Evolutionary conservation across 1,140 invertebrate species (phyloP).

Genomic region (Andricus grossulariae): DNA sequence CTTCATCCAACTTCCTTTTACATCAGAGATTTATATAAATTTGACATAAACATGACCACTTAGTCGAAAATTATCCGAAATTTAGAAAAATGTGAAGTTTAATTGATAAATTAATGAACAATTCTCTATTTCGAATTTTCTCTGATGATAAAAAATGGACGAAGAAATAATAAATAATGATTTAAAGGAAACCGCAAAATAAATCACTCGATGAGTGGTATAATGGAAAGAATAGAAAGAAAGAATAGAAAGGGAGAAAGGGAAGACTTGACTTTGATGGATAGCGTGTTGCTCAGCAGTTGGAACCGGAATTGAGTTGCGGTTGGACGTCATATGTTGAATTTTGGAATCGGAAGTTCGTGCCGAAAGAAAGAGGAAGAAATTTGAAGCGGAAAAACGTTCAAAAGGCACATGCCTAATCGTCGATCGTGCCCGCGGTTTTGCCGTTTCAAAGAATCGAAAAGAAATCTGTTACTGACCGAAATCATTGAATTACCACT

Average conservation of each 20-base stretch:
- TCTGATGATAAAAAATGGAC: not conserved
- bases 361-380: slow-evolving; percentile 31
- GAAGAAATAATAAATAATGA: not conserved
- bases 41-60: no score
- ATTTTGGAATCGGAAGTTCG: slow-evolving; percentile 27
- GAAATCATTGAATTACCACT: slow-evolving; percentile 54
- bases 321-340: slow-evolving; percentile 41
- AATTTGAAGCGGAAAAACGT: slow-evolving; percentile 31
- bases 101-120: no score
- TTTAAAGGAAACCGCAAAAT: slow-evolving; percentile 26
- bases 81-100: no score
- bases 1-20: no score
- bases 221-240: not conserved
- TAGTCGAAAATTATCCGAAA: no score
- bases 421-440: slow-evolving; percentile 37
- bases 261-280: not conserved
- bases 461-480: slow-evolving; percentile 52
- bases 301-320: slow-evolving; percentile 54
- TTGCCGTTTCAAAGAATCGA: slow-evolving; percentile 39
- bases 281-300: slow-evolving; percentile 38
- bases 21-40: no score
- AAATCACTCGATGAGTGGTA: slow-evolving; percentile 30
- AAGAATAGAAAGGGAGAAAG: slow-evolving; percentile 32
- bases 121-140: not conserved
- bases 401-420: slow-evolving; percentile 57